Conservation (phyloP, 2,888 invertebrate genomes). For the Rotaria magnacalcarata region DNA sequence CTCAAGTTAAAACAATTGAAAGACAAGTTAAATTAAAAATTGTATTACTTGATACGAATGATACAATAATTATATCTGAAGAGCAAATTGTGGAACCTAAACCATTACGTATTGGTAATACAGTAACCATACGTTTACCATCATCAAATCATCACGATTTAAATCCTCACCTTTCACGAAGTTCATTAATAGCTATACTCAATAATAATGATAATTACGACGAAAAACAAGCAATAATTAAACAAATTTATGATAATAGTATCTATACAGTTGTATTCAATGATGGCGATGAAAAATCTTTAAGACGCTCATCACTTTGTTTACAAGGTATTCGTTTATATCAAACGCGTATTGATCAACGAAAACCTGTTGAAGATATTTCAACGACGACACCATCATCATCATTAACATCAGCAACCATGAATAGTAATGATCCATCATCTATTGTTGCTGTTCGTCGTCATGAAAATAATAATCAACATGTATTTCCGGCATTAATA, state of each 20-base stretch:
- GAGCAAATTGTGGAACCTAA: background rate
- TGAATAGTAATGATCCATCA: background rate
- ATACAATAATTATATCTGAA: conserved; percentile 36
- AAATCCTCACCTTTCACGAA: conserved; percentile 63
- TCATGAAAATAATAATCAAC: background rate
- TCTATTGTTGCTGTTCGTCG: conserved; percentile 32
- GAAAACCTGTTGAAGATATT: background rate
- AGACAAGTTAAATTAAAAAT: conserved; percentile 88
- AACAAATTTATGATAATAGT: conserved; percentile 89
- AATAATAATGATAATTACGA: background rate
- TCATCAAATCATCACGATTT: background rate
- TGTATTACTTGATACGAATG: conserved; percentile 50
- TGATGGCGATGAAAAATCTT: conserved; percentile 92
- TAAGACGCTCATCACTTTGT: conserved; percentile 84
- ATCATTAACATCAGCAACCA: background rate
- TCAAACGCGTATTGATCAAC: background rate
- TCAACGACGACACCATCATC: background rate
- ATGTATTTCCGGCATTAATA: background rate
- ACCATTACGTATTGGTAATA: conserved; percentile 31
- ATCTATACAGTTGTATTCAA: conserved; percentile 97
- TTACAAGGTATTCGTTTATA: conserved; percentile 69
- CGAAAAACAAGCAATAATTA: conserved; percentile 68
- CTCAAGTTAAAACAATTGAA: conserved; percentile 89
- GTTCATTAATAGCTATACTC: background rate
- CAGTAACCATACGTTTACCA: conserved; percentile 18